These are phyloP conservation scores for Aleiodes testaceus DNA, from an alignment of 2,888 invertebrate genomes.

Conservation along the genomic window DNA sequence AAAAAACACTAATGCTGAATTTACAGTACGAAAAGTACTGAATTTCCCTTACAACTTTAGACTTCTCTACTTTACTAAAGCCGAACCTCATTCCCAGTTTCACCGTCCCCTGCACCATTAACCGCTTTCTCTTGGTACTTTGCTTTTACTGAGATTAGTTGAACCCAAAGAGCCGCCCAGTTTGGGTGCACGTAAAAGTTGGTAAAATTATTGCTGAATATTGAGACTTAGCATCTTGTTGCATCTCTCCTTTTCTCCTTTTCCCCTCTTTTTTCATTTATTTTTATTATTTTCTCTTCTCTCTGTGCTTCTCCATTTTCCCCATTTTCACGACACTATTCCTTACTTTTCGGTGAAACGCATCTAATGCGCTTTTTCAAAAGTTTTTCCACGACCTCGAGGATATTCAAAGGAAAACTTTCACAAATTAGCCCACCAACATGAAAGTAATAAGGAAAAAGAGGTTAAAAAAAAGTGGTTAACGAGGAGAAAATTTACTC, in stretches of 20 bases:
- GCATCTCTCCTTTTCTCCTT: constrained; percentile 15
- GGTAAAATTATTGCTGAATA: constrained; percentile 61
- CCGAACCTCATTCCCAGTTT: not conserved
- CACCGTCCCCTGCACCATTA: not conserved
- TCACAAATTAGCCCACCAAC: constrained; percentile 1
- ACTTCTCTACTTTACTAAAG: constrained; percentile 18
- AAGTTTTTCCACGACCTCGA: constrained; percentile 12
- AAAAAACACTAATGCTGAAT: constrained; percentile 32
- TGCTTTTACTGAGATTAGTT: constrained; percentile 55
- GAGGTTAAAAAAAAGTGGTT: not conserved
- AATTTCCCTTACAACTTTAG: constrained; percentile 52
- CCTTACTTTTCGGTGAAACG: constrained; percentile 16
- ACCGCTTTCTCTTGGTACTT: constrained; percentile 47
- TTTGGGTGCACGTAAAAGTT: constrained; percentile 48
- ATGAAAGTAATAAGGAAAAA: constrained; percentile 15
- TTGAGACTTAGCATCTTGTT: constrained; percentile 51
- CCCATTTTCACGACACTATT: constrained; percentile 20
- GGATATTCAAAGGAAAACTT: constrained; percentile 21
- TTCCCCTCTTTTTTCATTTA: not conserved
- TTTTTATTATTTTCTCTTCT: not conserved
- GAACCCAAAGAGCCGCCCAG: constrained; percentile 41
- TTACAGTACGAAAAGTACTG: constrained; percentile 49
- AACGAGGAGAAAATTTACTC: constrained; percentile 19
- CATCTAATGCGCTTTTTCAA: constrained; percentile 36
- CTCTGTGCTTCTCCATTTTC: constrained; percentile 15